Evolutionary conservation across 2,888 invertebrate genomes (phyloP).

Genomic region (Tachina grossa): DNA sequence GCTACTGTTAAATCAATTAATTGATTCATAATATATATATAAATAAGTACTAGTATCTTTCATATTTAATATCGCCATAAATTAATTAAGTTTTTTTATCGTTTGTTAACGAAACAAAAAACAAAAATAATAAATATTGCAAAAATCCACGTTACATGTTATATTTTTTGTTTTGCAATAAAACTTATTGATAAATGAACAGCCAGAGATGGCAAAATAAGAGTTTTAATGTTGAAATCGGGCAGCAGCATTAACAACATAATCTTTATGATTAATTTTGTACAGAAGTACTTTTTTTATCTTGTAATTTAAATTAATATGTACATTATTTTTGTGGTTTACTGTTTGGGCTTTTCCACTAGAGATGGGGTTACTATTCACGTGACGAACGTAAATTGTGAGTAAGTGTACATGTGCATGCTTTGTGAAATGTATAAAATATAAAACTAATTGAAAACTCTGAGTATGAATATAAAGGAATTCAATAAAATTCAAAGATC

Average conservation of each 20-base stretch:
- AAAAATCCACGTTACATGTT: conserved; percentile 34
- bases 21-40: conserved; percentile 31
- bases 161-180: conserved; percentile 3
- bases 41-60: conserved; percentile 22
- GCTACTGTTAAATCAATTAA: conserved; percentile 12
- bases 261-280: neutral
- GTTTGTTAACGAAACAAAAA: neutral
- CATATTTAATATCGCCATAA: conserved; percentile 41
- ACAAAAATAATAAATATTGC: neutral
- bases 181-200: conserved; percentile 29
- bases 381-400: too few relatives aligned
- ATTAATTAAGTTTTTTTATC: conserved; percentile 45
- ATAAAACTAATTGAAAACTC: too few relatives aligned
- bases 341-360: neutral
- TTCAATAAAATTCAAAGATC: too few relatives aligned
- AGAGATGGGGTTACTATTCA: too few relatives aligned
- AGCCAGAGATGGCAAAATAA: conserved; percentile 2
- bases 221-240: conserved; percentile 25
- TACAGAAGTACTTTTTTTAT: neutral
- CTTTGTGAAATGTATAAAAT: too few relatives aligned
- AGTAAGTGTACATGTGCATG: too few relatives aligned
- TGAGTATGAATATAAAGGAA: too few relatives aligned
- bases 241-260: neutral
- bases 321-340: neutral
- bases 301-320: conserved; percentile 10